These are phyloP conservation scores for Euura lappo DNA, from an alignment of 1,140 invertebrate genomes.

Conservation along the genomic window DNA sequence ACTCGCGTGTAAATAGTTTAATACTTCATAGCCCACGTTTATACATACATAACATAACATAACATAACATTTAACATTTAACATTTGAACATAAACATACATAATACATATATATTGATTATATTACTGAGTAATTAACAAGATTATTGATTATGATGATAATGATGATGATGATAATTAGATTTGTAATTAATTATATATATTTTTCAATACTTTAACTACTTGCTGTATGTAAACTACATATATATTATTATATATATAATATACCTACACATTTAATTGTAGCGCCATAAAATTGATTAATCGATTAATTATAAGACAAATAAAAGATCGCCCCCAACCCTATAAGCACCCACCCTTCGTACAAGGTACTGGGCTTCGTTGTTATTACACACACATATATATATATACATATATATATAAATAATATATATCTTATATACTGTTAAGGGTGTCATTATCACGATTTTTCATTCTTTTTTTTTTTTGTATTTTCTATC, in stretches of 20 bases:
- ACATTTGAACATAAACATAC: slow-evolving; percentile 17
- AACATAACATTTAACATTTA: background rate
- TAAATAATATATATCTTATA: background rate
- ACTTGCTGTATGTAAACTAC: slow-evolving; percentile 56
- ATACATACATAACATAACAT: background rate
- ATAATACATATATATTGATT: slow-evolving; percentile 39
- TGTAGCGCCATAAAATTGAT: background rate
- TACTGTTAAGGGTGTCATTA: background rate
- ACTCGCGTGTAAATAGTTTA: slow-evolving; percentile 26
- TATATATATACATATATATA: slow-evolving; percentile 32
- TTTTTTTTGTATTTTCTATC: background rate
- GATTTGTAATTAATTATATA: slow-evolving; percentile 60
- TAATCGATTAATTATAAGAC: too few relatives aligned
- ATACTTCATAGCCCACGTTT: background rate
- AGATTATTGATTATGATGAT: slow-evolving; percentile 22
- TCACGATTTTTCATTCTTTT: too few relatives aligned
- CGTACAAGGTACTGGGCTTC: too few relatives aligned
- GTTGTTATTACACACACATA: background rate
- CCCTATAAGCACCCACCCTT: too few relatives aligned
- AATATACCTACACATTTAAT: slow-evolving; percentile 39
- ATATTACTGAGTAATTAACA: slow-evolving; percentile 48
- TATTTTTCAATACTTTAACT: slow-evolving; percentile 61
- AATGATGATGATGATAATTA: slow-evolving; percentile 51
- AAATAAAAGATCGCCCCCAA: too few relatives aligned
- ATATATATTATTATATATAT: background rate